These are phyloP conservation scores for Nannoperca australis DNA, from an alignment of 2,797 vertebrate genomes.

Conservation along the genomic window DNA sequence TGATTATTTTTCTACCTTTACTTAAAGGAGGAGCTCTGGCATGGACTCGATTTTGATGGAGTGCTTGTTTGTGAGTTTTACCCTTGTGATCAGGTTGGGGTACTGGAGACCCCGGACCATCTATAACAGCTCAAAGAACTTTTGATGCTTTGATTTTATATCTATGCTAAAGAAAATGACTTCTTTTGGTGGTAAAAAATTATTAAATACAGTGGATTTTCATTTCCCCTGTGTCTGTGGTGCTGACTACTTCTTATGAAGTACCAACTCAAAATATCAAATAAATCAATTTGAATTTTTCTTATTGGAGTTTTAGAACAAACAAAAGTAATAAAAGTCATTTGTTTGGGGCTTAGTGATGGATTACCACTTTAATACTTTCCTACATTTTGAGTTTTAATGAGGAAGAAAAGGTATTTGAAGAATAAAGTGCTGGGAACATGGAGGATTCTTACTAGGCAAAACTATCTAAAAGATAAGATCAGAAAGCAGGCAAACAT, in stretches of 20 bases:
- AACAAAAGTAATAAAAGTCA: background rate
- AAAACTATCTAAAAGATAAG: conserved; percentile 71
- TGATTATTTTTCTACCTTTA: background rate
- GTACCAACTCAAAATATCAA: background rate
- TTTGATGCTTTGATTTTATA: background rate
- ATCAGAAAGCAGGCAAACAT: conserved; percentile 26
- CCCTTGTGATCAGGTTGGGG: background rate
- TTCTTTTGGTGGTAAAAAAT: background rate
- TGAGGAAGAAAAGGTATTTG: background rate
- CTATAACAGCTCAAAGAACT: background rate
- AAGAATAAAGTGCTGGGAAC: conserved; percentile 57
- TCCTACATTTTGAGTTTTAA: background rate
- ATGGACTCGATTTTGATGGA: background rate
- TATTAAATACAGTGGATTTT: background rate
- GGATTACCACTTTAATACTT: background rate
- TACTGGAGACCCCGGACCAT: background rate
- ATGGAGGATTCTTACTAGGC: conserved; percentile 71
- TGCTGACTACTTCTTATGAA: background rate
- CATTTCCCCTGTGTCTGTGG: background rate
- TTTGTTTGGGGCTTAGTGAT: too few relatives aligned
- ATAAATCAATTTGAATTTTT: background rate
- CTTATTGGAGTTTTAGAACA: background rate
- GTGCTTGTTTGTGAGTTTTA: background rate
- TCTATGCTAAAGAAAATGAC: too few relatives aligned
- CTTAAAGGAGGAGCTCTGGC: background rate